Conservation (phyloP, 2,888 invertebrate genomes). For the Thelaira solivaga region DNA sequence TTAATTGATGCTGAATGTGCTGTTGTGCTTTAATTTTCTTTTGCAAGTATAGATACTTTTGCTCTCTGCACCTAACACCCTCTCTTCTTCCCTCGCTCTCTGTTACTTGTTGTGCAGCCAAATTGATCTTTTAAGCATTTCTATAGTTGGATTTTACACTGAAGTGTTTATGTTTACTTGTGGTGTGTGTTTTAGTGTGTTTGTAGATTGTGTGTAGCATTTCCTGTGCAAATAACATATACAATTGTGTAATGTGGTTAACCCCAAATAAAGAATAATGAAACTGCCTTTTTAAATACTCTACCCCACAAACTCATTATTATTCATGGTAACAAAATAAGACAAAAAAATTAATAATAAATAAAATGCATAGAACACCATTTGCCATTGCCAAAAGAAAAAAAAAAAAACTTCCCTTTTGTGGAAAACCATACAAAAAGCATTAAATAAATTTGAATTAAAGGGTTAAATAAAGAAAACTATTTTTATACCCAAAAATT, state of each 20-base stretch:
- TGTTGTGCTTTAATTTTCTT: too few species aligned
- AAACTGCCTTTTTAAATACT: background rate
- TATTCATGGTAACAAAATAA: background rate
- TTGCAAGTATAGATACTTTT: too few species aligned
- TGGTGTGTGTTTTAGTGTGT: background rate
- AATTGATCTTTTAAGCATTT: background rate
- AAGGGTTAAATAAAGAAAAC: too few species aligned
- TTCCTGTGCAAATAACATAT: constrained; percentile 26
- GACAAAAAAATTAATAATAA: background rate
- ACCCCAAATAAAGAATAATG: constrained; percentile 16
- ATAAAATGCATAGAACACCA: background rate
- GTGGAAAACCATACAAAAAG: too few species aligned
- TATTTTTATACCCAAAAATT: too few species aligned
- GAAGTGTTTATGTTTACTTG: background rate
- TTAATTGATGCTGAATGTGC: too few species aligned
- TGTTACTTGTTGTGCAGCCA: background rate
- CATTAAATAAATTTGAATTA: too few species aligned
- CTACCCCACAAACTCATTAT: background rate
- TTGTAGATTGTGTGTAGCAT: background rate
- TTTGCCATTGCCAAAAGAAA: too few species aligned
- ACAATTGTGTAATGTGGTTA: constrained; percentile 10
- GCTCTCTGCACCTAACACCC: too few species aligned
- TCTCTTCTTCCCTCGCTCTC: background rate
- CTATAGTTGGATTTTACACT: background rate
- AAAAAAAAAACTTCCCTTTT: too few species aligned